These are phyloP conservation scores for Spisula solida DNA, from an alignment of 2,888 invertebrate species.

Conservation along the genomic window DNA sequence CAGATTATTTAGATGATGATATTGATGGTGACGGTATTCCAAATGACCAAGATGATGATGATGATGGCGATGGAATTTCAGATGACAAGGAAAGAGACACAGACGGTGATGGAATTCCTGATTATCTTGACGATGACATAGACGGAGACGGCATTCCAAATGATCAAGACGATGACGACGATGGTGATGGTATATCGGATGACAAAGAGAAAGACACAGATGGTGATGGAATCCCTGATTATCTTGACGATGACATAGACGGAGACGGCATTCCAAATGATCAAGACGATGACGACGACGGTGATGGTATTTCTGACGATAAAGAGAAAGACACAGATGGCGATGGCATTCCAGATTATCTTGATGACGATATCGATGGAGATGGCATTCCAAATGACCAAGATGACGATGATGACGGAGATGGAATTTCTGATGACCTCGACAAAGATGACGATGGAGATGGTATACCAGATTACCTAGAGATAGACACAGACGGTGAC, in stretches of 20 bases:
- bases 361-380: slow-evolving; percentile 79
- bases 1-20: slow-evolving; percentile 78
- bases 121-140: slow-evolving; percentile 80
- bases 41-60: slow-evolving; percentile 76
- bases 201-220: slow-evolving; percentile 78
- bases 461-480: slow-evolving; percentile 80
- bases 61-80: slow-evolving; percentile 81
- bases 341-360: slow-evolving; percentile 82
- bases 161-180: slow-evolving; percentile 68
- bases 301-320: slow-evolving; percentile 81
- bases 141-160: slow-evolving; percentile 84
- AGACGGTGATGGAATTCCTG: slow-evolving; percentile 84
- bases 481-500: slow-evolving; percentile 78
- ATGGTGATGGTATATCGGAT: slow-evolving; percentile 78
- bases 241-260: slow-evolving; percentile 72
- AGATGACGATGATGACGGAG: slow-evolving; percentile 82
- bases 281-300: slow-evolving; percentile 77
- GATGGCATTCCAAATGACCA: slow-evolving; percentile 81
- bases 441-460: slow-evolving; percentile 81
- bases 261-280: slow-evolving; percentile 82
- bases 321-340: slow-evolving; percentile 77
- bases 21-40: slow-evolving; percentile 84
- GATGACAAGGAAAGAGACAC: slow-evolving; percentile 78
- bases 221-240: slow-evolving; percentile 77
- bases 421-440: slow-evolving; percentile 81